Percentiles rank a stretch among this genome's conserved stretches.
phyloP scores from a whole-genome alignment of 2,113 vertebrate species.

The Hippocampus guttulatus region DNA sequence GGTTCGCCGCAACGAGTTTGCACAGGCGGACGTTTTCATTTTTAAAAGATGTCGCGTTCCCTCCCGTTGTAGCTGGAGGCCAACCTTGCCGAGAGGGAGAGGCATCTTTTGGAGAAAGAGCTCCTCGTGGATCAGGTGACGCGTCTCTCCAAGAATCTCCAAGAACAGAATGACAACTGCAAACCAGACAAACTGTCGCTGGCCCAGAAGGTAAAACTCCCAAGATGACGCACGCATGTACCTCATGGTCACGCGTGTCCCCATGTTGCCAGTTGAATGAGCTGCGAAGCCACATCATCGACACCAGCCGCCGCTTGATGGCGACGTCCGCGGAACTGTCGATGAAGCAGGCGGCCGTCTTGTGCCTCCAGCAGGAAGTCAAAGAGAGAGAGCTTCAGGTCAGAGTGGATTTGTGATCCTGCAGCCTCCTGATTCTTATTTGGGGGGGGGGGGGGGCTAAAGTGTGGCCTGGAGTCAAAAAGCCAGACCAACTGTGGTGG shows the following conservation, averaged over 20 bases:
- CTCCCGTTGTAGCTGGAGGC: conserved; percentile 75
- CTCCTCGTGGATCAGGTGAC: conserved; percentile 81
- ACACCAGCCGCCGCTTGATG: conserved; percentile 75
- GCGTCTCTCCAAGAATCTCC: conserved; percentile 67
- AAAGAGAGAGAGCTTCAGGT: conserved; percentile 75
- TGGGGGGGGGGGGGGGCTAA: too few relatives aligned
- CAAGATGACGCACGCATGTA: not conserved
- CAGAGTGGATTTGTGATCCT: conserved; percentile 9
- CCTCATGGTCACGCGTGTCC: not conserved
- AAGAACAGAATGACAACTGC: conserved; percentile 57
- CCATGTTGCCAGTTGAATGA: conserved; percentile 69
- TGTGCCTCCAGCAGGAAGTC: conserved; percentile 81
- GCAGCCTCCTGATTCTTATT: not conserved
- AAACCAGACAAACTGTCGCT: conserved; percentile 73
- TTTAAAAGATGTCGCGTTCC: not conserved
- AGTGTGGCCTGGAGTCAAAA: too few relatives aligned
- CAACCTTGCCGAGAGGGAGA: conserved; percentile 77
- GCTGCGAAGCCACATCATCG: conserved; percentile 73
- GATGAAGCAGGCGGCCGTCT: conserved; percentile 77
- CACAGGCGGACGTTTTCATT: not conserved
- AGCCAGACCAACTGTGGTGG: too few relatives aligned
- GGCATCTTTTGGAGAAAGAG: conserved; percentile 80
- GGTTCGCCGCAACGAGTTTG: conserved; percentile 57
- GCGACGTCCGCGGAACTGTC: conserved; percentile 81
- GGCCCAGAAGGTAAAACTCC: conserved; percentile 77